phyloP scores from a whole-genome alignment of 2,113 vertebrate genomes.

The Forbesichthys agassizii region DNA sequence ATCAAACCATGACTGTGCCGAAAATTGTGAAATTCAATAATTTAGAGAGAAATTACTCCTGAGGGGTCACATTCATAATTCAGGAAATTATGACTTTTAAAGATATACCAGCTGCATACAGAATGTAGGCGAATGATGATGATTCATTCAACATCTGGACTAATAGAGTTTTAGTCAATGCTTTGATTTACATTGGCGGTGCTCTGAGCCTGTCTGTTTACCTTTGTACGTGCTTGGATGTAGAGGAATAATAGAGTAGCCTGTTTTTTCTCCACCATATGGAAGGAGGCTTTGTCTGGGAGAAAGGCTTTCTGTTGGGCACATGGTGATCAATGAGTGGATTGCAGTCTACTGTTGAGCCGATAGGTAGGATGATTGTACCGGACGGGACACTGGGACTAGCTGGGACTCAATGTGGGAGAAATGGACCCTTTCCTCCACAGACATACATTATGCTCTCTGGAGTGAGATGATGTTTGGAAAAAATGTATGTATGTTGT shows the following conservation, averaged over 20 bases:
- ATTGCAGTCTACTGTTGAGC: conserved; percentile 43
- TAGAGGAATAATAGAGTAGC: conserved; percentile 13
- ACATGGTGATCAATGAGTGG: conserved; percentile 4
- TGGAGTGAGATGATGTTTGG: too few relatives aligned
- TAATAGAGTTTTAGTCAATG: conserved; percentile 58
- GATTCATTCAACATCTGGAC: conserved; percentile 78
- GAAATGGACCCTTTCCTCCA: too few relatives aligned
- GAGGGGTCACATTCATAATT: conserved; percentile 76
- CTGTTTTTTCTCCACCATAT: conserved; percentile 20
- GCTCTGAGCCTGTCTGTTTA: conserved; percentile 33
- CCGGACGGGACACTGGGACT: conserved; percentile 45
- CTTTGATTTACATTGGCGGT: conserved; percentile 46
- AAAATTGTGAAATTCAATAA: conserved; percentile 75
- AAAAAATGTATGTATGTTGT: too few relatives aligned
- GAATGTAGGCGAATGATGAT: conserved; percentile 53
- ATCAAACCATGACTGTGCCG: conserved; percentile 54
- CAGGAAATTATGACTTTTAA: conserved; percentile 79
- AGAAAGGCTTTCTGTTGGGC: conserved; percentile 39
- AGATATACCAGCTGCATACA: conserved; percentile 64
- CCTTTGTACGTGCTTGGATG: conserved; percentile 22
- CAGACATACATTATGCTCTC: too few relatives aligned
- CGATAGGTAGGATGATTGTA: conserved; percentile 61
- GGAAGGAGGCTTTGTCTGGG: conserved; percentile 22
- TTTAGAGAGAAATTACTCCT: conserved; percentile 77
- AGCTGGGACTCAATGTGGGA: too few relatives aligned